Evolutionary conservation across 2,113 vertebrate species (phyloP).

Genomic region (Ondatra zibethicus): DNA sequence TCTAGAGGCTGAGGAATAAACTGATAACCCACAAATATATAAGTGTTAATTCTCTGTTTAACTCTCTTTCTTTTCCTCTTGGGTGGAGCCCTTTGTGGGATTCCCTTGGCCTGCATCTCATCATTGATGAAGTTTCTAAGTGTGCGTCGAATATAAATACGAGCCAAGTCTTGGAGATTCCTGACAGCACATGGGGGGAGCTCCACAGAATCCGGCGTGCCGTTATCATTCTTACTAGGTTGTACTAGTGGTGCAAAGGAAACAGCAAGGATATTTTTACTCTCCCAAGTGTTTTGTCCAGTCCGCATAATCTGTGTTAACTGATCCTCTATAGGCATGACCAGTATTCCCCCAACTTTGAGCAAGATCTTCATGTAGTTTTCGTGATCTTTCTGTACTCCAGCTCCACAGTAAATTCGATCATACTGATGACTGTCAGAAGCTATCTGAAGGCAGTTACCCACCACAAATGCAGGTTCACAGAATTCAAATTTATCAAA

Average conservation of each 20-base stretch:
- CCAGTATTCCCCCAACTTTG: conserved; percentile 98
- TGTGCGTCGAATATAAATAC: conserved; percentile 97
- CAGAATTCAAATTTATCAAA: conserved; percentile 99
- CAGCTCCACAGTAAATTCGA: conserved; percentile 98
- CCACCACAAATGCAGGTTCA: conserved; percentile 97
- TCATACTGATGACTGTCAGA: conserved; percentile 98
- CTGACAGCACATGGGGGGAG: conserved; percentile 94
- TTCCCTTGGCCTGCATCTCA: conserved; percentile 90
- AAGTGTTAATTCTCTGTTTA: conserved; percentile 95
- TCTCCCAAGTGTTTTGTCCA: conserved; percentile 98
- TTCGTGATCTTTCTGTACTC: conserved; percentile 99
- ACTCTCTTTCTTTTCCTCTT: conserved; percentile 96
- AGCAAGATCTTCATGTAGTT: conserved; percentile 99
- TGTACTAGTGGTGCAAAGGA: conserved; percentile 98
- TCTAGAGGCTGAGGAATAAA: conserved; percentile 97
- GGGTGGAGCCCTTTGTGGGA: conserved; percentile 90
- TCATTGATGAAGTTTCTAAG: conserved; percentile 94
- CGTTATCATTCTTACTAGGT: conserved; percentile 94
- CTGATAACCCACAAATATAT: conserved; percentile 97
- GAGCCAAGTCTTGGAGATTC: conserved; percentile 97
- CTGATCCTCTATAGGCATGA: conserved; percentile 99
- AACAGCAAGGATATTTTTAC: conserved; percentile 98
- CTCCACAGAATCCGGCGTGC: conserved; percentile 93
- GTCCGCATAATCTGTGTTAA: conserved; percentile 98
- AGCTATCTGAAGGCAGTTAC: conserved; percentile 98